Evolutionary conservation across 2,888 invertebrate genomes (phyloP).

Genomic region (Drosophila putrida): DNA sequence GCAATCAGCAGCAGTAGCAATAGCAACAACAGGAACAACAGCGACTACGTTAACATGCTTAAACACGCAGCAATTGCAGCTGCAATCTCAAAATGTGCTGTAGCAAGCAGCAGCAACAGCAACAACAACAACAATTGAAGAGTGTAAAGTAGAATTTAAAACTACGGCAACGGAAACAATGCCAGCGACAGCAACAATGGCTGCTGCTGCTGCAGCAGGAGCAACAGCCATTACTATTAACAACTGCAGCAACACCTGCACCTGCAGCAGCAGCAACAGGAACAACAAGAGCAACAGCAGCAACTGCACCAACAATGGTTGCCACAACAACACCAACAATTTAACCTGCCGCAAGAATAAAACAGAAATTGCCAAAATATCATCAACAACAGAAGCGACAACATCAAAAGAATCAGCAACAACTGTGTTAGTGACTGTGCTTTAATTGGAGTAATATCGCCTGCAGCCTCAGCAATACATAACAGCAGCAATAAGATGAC

Average conservation of each 20-base stretch:
- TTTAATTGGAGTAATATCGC: background rate
- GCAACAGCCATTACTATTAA: background rate
- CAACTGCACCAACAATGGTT: background rate
- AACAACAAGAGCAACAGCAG: background rate
- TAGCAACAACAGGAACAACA: slow-evolving; percentile 1
- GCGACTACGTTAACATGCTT: background rate
- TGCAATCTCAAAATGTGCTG: background rate
- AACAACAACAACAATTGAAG: background rate
- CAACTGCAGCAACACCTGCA: slow-evolving; percentile 3
- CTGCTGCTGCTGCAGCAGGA: background rate
- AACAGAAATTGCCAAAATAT: no score
- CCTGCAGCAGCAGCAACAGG: background rate
- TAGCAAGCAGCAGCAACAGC: background rate
- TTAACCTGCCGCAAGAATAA: background rate
- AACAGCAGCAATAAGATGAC: background rate
- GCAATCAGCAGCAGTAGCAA: slow-evolving; percentile 2
- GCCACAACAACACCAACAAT: background rate
- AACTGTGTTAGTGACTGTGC: background rate
- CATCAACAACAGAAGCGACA: background rate
- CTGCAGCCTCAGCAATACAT: background rate
- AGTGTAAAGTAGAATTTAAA: background rate
- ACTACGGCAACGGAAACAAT: slow-evolving; percentile 3
- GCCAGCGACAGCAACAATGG: slow-evolving; percentile 5
- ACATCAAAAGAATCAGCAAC: background rate
- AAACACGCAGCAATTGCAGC: slow-evolving; percentile 1